Base-by-base conservation (phyloP, 2,113 vertebrate genomes). In the Paedocypris sp. region DNA sequence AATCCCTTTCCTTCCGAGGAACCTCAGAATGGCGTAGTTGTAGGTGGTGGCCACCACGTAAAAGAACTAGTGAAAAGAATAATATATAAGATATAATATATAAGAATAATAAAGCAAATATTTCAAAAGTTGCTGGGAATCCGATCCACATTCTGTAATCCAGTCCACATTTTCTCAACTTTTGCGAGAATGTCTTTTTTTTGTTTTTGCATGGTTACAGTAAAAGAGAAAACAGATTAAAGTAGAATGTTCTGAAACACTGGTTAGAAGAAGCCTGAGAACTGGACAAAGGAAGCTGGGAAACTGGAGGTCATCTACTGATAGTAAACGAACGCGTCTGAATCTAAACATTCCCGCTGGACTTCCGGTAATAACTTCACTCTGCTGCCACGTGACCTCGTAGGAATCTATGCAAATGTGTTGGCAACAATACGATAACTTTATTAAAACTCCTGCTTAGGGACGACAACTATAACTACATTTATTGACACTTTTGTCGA, bases 11-110 rank as follows among this genome's bases (percentile, higher is more conserved):
- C 92, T 87, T 75, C 95, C 91, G 80, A 97, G 89, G 82, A 98
- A 93, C 80, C 86, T 88, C 79, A 97, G 83, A 63, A 98, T 87
- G 2, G 94, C 95, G 1, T 93, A 98, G 85, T 98, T 98, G 86
- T 97, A 98, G 80, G 95, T 93, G 73, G 92, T 83, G 1, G 94
- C 87, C 6, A 91, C 85, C 73, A 97, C 87, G 71, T 90, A 98
- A 68, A 96, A 82, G 73, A 98, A 80, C 95, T 98, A 81, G 32
- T 73, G 68, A 68, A 20, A 75, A 53, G 56, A 43, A 25, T 22
- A 53, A 68, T 6, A 38, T 12, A 9, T 9, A 22, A 36, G 11
- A 23, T 8, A 28, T 5, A 16, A 23, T 13, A 13, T 12, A 13
- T 13, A 7, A 6, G 22, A 13, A 6, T 46, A 23, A 8, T 46